phyloP scores from a whole-genome alignment of 2,113 vertebrate species.

The Epinephelus fuscoguttatus region DNA sequence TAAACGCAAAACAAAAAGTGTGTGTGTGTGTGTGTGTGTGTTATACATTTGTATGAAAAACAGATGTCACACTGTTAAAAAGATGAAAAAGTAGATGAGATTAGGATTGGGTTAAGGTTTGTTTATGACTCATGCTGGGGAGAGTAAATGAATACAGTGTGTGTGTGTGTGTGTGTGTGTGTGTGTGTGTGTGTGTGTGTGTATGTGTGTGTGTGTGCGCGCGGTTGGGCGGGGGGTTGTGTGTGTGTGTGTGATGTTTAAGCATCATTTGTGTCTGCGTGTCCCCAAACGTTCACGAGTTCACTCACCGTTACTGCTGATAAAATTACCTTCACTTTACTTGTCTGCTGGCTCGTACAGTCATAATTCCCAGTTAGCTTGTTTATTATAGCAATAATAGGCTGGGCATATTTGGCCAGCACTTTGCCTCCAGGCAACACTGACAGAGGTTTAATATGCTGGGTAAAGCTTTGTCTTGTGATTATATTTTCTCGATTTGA shows the following conservation, averaged over 20 bases:
- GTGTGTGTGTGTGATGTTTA: not conserved
- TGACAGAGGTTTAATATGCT: conserved; percentile 32
- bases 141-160: not conserved
- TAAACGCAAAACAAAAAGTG: not conserved
- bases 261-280: conserved; percentile 10
- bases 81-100: not conserved
- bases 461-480: conserved; percentile 7
- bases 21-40: not conserved
- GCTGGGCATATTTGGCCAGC: conserved; percentile 22
- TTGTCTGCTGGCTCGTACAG: not conserved
- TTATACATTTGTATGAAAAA: not conserved
- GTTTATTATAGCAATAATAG: conserved; percentile 47
- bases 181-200: not conserved
- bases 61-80: not conserved
- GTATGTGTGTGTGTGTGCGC: not conserved
- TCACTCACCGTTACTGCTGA: conserved; percentile 11
- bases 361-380: conserved; percentile 39
- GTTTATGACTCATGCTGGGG: not conserved
- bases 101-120: not conserved
- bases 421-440: conserved; percentile 33
- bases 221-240: not conserved
- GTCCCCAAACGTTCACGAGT: conserved; percentile 23
- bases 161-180: not conserved
- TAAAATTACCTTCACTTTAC: conserved; percentile 22
- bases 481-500: conserved; percentile 20